phyloP scores from a whole-genome alignment of 1,140 invertebrate species.

The Lasaia peninsularis region DNA sequence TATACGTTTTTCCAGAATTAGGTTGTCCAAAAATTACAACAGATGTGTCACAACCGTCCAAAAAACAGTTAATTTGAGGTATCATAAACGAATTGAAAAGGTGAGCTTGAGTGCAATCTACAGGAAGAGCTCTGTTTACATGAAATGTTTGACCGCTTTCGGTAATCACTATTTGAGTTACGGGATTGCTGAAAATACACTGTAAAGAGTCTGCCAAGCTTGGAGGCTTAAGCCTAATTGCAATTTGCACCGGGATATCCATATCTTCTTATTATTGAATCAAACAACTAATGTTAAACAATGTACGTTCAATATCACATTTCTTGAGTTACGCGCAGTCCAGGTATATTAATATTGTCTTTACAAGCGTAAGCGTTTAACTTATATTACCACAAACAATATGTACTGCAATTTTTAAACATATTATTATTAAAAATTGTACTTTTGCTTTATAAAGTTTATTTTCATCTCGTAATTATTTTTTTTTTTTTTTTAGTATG shows the following conservation, averaged over 20 bases:
- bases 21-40: constrained; percentile 88
- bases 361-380: neutral
- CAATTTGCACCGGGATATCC: constrained; percentile 81
- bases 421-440: too few species aligned
- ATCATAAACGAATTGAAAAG: constrained; percentile 69
- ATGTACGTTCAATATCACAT: neutral
- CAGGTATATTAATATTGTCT: neutral
- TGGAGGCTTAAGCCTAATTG: constrained; percentile 75
- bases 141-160: constrained; percentile 78
- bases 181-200: constrained; percentile 76
- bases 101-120: constrained; percentile 72
- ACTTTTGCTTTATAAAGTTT: too few species aligned
- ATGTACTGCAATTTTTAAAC: too few species aligned
- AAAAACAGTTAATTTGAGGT: constrained; percentile 79
- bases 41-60: constrained; percentile 85
- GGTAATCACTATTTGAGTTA: constrained; percentile 77
- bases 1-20: constrained; percentile 87
- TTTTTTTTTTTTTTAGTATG: too few species aligned
- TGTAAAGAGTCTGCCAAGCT: constrained; percentile 69
- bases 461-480: too few species aligned
- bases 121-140: constrained; percentile 80
- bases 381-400: constrained; percentile 2
- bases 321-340: neutral
- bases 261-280: constrained; percentile 31
- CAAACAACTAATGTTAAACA: neutral